Conservation (phyloP, 1,140 invertebrate species). For the Prorops nasuta region DNA sequence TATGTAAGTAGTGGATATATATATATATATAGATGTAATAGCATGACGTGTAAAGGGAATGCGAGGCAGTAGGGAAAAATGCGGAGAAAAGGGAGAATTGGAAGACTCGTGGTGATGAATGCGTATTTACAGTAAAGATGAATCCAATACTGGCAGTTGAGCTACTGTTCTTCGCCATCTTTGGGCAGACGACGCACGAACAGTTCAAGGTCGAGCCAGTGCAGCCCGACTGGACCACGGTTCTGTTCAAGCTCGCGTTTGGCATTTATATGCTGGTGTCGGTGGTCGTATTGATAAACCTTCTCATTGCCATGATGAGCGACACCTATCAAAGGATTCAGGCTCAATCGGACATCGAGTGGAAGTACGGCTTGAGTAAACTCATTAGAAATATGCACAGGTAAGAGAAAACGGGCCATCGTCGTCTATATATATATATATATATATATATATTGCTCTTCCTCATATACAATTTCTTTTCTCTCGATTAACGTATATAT, state of each 20-base stretch:
- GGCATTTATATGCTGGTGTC: conserved; percentile 98
- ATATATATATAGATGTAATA: too few species aligned
- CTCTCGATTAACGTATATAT: too few species aligned
- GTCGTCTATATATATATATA: background rate
- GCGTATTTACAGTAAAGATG: conserved; percentile 79
- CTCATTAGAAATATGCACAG: conserved; percentile 97
- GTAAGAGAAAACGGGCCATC: conserved; percentile 27
- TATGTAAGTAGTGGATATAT: too few species aligned
- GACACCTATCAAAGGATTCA: conserved; percentile 99
- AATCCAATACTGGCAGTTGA: conserved; percentile 90
- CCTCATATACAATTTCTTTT: too few species aligned
- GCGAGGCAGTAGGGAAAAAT: too few species aligned
- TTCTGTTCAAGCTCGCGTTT: conserved; percentile 79
- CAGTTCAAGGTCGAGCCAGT: conserved; percentile 62
- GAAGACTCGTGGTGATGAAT: too few species aligned
- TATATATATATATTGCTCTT: background rate
- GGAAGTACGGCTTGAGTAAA: conserved; percentile 99
- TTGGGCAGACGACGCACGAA: conserved; percentile 92
- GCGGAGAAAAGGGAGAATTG: too few species aligned
- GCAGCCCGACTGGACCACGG: conserved; percentile 74
- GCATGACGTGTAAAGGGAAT: too few species aligned
- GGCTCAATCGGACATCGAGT: conserved; percentile 99
- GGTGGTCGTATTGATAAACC: conserved; percentile 96
- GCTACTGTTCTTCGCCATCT: conserved; percentile 97
- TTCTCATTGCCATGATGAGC: conserved; percentile 99